Base-by-base conservation (phyloP, 2,797 vertebrate species). In the Acestrorhynchus altus region DNA sequence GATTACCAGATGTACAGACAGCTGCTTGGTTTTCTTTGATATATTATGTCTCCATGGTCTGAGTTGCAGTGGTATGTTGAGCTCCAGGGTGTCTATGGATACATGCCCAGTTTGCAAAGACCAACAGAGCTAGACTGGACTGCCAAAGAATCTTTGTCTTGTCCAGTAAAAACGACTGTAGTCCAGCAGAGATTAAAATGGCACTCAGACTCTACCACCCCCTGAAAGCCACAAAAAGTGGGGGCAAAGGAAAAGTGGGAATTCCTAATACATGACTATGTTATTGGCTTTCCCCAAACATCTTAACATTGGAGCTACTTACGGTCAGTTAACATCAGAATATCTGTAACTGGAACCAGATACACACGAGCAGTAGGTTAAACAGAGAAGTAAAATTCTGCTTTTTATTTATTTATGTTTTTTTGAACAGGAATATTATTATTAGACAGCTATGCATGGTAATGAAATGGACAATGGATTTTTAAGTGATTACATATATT, bases 61-160 rank as follows among this genome's bases (percentile, higher is more conserved):
- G 20, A 15, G 3, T 65, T 12, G 59, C 79, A 74, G 52, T 74
- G 54, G 74, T 77, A 74, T 60, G 39, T 44, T n/a, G 49, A 74
- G 77, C 74, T 75, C 67, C 73, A 82, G 52, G 54, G 61, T 77
- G 68, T 63, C 63, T 72, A 52, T 84, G 78, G 63, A 82, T 64
- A 65, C 44, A 73, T 80, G 63, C 72, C 75, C 67, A 75, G 61
- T 72, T 65, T 65, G 57, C 70, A 81, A 79, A 77, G 40, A 65
- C 57, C 22, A 66, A 81, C 67, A 83, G 42, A 78, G 72, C 24
- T 51, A 47, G n/a, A 59, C 56, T 44, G 61, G 49, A 78, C 67
- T 66, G 74, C 72, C 81, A 85, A 81, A 74, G 57, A 80, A 72
- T 61, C 61, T 76, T 78, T 76, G 77, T 82, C 76, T 64, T 78